phyloP scores from a whole-genome alignment of 2,797 vertebrate genomes.

The Diplodus sargus region DNA sequence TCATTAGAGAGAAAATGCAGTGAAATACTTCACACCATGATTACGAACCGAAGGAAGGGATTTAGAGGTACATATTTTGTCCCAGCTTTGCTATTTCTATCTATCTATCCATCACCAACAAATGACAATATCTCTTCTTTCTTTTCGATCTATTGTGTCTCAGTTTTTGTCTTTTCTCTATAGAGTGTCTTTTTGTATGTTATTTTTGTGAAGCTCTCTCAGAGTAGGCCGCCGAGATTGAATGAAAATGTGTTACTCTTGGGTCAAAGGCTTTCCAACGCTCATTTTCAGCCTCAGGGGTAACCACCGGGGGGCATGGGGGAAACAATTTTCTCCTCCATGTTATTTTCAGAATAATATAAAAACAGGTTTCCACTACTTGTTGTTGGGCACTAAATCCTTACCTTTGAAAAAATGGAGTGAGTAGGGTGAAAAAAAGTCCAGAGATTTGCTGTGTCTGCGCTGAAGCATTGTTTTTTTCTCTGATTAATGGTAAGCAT shows the following conservation, averaged over 20 bases:
- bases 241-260: conserved; percentile 60
- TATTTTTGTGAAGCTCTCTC: conserved; percentile 26
- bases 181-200: conserved; percentile 16
- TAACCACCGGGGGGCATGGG: conserved; percentile 20
- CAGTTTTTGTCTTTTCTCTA: not conserved
- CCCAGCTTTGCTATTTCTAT: not conserved
- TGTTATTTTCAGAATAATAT: conserved; percentile 56
- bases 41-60: conserved; percentile 20
- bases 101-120: not conserved
- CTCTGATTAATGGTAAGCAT: conserved; percentile 19
- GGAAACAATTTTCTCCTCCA: conserved; percentile 45
- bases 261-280: conserved; percentile 59
- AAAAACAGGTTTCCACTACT: conserved; percentile 19
- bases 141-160: not conserved
- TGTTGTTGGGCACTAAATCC: conserved; percentile 26
- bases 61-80: conserved; percentile 11
- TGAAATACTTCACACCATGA: conserved; percentile 49
- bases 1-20: conserved; percentile 52
- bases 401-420: conserved; percentile 35
- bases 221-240: conserved; percentile 36
- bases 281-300: conserved; percentile 58
- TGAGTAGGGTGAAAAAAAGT: conserved; percentile 7
- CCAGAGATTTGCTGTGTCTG: not conserved
- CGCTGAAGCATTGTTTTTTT: not conserved
- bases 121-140: conserved; percentile 18